A percentile compares a stretch with the other conserved stretches of the same genome.
Evolutionary conservation across 1,140 invertebrate genomes (phyloP).

Genomic region (Bemisia tabaci): DNA sequence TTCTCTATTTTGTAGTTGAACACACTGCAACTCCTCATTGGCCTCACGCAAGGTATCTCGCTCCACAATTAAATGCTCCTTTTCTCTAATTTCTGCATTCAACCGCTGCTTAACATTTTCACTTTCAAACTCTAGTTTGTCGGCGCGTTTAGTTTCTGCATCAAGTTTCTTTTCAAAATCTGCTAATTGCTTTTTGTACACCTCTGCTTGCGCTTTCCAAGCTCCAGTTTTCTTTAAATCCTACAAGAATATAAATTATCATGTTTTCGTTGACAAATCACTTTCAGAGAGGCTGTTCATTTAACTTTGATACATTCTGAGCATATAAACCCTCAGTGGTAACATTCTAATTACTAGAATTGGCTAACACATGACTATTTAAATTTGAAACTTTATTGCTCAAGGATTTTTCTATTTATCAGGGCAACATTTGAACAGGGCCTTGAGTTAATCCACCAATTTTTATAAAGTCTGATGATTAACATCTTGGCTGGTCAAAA

Average conservation of each 20-base stretch:
- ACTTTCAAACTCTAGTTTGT: conserved; percentile 77
- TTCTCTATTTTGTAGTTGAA: conserved; percentile 38
- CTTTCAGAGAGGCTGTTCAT: too few relatives aligned
- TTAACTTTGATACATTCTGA: too few relatives aligned
- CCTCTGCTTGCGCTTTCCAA: conserved; percentile 51
- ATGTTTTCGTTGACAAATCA: too few relatives aligned
- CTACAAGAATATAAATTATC: conserved; percentile 2
- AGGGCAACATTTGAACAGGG: too few relatives aligned
- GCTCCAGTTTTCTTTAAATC: conserved; percentile 38
- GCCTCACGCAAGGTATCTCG: conserved; percentile 69
- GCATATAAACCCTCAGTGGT: too few relatives aligned
- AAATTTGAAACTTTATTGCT: too few relatives aligned
- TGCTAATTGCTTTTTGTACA: conserved; percentile 75
- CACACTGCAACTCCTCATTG: conserved; percentile 71
- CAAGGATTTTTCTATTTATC: too few relatives aligned
- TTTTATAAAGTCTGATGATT: too few relatives aligned
- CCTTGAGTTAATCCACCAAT: too few relatives aligned
- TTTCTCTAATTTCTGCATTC: conserved; percentile 59
- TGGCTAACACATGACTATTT: too few relatives aligned
- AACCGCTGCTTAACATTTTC: conserved; percentile 68
- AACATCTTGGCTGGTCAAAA: too few relatives aligned
- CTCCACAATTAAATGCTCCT: conserved; percentile 66
- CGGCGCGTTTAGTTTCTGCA: conserved; percentile 73
- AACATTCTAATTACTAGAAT: too few relatives aligned
- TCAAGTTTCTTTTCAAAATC: conserved; percentile 71